phyloP scores from a whole-genome alignment of 2,888 invertebrate genomes.

The Agriopis leucophaearia region DNA sequence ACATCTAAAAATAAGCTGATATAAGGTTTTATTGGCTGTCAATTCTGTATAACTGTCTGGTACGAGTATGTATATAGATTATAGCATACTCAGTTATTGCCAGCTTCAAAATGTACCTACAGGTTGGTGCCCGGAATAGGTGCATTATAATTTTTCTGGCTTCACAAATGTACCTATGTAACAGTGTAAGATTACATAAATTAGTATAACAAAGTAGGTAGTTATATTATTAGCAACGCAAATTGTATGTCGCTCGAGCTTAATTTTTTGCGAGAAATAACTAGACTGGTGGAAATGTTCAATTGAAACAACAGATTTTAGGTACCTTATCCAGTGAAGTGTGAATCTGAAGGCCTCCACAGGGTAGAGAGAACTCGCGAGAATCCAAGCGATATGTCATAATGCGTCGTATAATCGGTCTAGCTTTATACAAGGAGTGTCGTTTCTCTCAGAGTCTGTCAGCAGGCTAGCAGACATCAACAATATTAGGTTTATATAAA shows the following conservation, averaged over 20 bases:
- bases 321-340: not conserved
- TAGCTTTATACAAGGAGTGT: no score
- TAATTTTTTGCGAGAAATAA: constrained; percentile 7
- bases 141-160: not conserved
- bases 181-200: not conserved
- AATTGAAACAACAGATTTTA: not conserved
- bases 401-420: not conserved
- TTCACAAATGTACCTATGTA: not conserved
- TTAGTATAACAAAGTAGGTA: constrained; percentile 3
- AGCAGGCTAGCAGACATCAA: not conserved
- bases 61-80: not conserved
- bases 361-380: not conserved
- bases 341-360: no score
- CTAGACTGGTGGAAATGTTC: not conserved
- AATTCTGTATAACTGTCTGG: not conserved
- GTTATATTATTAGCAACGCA: constrained; percentile 3
- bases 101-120: no score
- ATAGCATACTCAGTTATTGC: not conserved
- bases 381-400: not conserved
- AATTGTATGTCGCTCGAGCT: constrained; percentile 11
- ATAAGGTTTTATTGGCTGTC: not conserved
- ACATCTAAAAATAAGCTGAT: no score
- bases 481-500: no score
- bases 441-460: no score
- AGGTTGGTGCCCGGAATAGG: no score